A percentile compares a stretch with the other conserved stretches of the same genome.
phyloP scores from a whole-genome alignment of 2,113 vertebrate species.

The Sceloporus undulatus region DNA sequence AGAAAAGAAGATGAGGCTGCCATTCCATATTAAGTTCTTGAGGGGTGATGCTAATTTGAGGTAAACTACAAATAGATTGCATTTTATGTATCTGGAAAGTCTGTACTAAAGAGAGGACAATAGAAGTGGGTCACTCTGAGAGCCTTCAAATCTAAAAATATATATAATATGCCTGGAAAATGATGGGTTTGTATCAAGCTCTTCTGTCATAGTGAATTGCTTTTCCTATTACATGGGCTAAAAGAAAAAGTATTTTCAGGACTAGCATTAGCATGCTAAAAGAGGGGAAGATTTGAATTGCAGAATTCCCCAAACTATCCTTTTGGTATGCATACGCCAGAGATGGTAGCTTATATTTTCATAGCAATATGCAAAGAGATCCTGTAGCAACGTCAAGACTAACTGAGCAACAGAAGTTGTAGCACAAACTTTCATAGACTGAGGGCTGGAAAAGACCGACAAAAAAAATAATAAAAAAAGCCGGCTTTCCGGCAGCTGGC shows the following conservation, averaged over 20 bases:
- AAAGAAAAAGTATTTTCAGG: neutral
- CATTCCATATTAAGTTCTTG: slow-evolving; percentile 15
- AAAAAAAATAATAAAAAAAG: too few species aligned
- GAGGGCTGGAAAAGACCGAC: too few species aligned
- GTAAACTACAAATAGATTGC: slow-evolving; percentile 10
- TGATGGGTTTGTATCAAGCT: neutral
- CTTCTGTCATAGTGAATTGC: neutral
- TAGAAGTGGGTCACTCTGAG: neutral
- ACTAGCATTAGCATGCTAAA: neutral
- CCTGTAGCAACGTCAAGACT: too few species aligned
- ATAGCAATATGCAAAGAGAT: too few species aligned
- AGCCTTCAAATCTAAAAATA: neutral
- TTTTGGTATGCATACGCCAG: neutral
- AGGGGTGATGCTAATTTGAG: slow-evolving; percentile 33
- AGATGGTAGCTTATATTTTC: neutral
- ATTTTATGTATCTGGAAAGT: neutral
- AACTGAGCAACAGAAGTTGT: too few species aligned
- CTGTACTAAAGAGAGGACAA: neutral
- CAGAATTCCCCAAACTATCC: neutral
- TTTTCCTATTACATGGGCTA: neutral
- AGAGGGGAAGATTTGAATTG: neutral
- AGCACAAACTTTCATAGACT: too few species aligned
- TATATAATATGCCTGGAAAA: neutral
- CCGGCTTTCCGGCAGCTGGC: too few species aligned
- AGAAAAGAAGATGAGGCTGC: slow-evolving; percentile 26